Evolutionary conservation across 2,797 vertebrate genomes (phyloP), one percentile per base, ranked within the genome.

Genomic region (Heterohyrax brucei): DNA sequence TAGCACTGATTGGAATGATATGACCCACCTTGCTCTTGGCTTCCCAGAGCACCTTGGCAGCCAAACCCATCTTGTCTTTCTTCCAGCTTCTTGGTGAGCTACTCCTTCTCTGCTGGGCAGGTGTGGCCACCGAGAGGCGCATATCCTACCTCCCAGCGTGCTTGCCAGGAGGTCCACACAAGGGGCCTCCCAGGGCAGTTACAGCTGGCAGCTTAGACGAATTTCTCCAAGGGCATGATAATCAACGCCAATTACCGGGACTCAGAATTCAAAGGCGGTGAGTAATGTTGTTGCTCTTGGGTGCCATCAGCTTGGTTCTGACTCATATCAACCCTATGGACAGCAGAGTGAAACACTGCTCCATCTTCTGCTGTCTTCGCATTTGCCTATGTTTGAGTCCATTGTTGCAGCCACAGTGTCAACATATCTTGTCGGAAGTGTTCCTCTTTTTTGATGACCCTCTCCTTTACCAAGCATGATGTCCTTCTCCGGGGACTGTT

Each of bases 1-100:
- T 82, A 76, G 48, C 68, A 77, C 26, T 92, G 66, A 48, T 62
- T 87, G 93, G 64, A 83, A 73, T 6, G 44, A 62, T 33, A 76
- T 91, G 70, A 93, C 10, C 24, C 50, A 95, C 14, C 44, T 89
- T 87, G 19, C 28, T 44, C 81, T 90, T 84, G 64, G 81, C 73
- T 76, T 91, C 18, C 48, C 10, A 13, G 24, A 39, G 39, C 9
- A 59, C 61, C 33, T 21, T 33, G 44, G 44, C 30, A 62, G 77
- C 46, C 87, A 95, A 64, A 86, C 87, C 26, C n/a, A 81, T 66
- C 78, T 64, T 10, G 53, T 77, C 2, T 16, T 6, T 22, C 46
- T 70, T 93, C 76, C 72, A 95, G 77, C 68, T 92, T 73, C 46
- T n/a, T 22, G 10, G 3, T 4, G 50, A 75, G 13, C 30, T 28